Conservation (phyloP, 1,140 invertebrate genomes). For the Chironomus striatipennis region DNA sequence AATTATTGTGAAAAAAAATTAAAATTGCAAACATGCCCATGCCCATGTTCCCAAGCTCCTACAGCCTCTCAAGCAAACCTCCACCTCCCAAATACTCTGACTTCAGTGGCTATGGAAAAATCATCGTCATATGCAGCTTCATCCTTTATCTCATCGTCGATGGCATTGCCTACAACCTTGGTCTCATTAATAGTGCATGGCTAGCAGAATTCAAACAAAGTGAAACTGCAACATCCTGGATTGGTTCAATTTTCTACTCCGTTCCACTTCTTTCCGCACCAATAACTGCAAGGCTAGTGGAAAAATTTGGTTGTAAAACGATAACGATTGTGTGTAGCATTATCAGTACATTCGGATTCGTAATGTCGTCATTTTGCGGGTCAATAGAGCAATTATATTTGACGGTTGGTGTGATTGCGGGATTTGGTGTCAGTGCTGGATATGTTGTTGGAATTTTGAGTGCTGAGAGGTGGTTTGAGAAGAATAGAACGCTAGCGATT, state of each 20-base stretch:
- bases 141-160: not conserved
- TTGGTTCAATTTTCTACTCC: slow-evolving; percentile 12
- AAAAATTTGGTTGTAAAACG: not conserved
- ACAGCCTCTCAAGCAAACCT: too few species aligned
- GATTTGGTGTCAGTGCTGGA: not conserved
- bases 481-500: not conserved
- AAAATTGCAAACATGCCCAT: too few species aligned
- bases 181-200: not conserved
- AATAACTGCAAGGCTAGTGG: not conserved
- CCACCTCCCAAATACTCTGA: too few species aligned
- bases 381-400: not conserved
- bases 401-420: not conserved
- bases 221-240: slow-evolving; percentile 17
- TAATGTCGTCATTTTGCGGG: not conserved
- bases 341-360: not conserved
- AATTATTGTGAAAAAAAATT: too few species aligned
- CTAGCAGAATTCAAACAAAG: not conserved
- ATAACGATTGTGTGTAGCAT: not conserved
- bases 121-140: not conserved
- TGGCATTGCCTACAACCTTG: not conserved
- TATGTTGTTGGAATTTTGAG: not conserved
- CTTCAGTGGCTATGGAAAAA: not conserved
- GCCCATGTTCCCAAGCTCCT: too few species aligned
- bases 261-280: not conserved
- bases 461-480: not conserved